Evolutionary conservation across 2,113 vertebrate species (phyloP).

Genomic region (Onychorhynchus coronatus): DNA sequence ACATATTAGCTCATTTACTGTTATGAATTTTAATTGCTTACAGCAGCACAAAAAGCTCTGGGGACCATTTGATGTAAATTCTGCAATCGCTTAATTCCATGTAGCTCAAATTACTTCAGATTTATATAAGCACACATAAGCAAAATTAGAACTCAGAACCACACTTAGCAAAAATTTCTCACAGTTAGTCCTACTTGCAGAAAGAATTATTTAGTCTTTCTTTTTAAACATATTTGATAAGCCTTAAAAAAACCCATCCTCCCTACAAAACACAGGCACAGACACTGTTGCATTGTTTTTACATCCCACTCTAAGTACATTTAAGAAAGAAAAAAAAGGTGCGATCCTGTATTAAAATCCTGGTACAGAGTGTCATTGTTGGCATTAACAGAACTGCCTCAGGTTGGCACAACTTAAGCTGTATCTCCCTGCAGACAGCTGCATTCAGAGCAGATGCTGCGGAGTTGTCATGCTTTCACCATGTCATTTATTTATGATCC

Average conservation of each 20-base stretch:
- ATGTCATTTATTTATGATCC: background rate
- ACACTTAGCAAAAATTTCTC: background rate
- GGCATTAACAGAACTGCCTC: background rate
- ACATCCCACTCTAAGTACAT: background rate
- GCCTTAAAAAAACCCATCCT: background rate
- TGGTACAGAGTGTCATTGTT: background rate
- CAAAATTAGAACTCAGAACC: background rate
- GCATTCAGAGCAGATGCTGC: background rate
- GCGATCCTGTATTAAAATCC: background rate
- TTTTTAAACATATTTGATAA: background rate
- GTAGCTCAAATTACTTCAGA: background rate
- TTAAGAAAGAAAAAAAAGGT: background rate
- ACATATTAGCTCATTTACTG: slow-evolving; percentile 27
- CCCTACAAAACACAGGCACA: background rate
- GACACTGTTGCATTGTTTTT: background rate
- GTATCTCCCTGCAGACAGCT: background rate
- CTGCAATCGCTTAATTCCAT: background rate
- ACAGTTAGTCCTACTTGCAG: background rate
- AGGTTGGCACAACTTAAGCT: background rate
- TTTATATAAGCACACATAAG: too few relatives aligned
- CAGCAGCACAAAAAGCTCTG: slow-evolving; percentile 2
- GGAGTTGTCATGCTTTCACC: background rate
- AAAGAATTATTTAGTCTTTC: background rate
- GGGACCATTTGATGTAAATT: slow-evolving; percentile 23
- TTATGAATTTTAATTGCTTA: slow-evolving; percentile 28